These are phyloP conservation scores for Gnatocerus cornutus DNA, from an alignment of 2,888 invertebrate species.

Conservation along the genomic window DNA sequence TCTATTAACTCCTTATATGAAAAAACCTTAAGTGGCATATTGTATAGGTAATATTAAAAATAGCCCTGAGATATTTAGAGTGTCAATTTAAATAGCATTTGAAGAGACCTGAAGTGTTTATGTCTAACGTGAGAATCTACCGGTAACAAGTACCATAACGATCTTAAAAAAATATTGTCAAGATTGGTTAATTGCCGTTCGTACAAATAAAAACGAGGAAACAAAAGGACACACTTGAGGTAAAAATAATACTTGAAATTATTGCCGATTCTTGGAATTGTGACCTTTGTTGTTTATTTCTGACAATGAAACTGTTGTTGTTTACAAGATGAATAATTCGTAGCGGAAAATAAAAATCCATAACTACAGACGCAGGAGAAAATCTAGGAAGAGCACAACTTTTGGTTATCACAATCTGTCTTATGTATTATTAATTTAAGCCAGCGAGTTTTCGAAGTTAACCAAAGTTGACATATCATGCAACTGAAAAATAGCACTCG, in stretches of 20 bases:
- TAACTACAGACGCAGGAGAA: neutral
- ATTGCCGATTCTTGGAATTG: too few relatives aligned
- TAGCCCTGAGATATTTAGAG: conserved; percentile 30
- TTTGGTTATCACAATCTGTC: conserved; percentile 4
- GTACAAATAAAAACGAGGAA: neutral
- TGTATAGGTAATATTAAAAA: conserved; percentile 37
- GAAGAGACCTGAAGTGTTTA: conserved; percentile 39
- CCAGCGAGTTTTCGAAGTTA: conserved; percentile 3
- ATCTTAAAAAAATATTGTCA: neutral
- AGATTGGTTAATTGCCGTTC: too few relatives aligned
- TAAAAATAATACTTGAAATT: neutral
- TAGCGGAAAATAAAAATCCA: neutral
- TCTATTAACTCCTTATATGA: conserved; percentile 1
- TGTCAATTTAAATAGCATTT: conserved; percentile 25
- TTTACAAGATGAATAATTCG: conserved; percentile 23
- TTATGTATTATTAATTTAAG: conserved; percentile 31
- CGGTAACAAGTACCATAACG: conserved; percentile 1
- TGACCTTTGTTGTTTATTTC: conserved; percentile 32
- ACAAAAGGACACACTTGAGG: conserved; percentile 6
- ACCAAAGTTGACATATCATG: conserved; percentile 22
- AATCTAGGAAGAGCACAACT: neutral
- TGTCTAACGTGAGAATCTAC: conserved; percentile 30
- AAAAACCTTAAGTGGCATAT: conserved; percentile 21
- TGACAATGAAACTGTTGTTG: conserved; percentile 31
- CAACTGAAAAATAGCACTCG: conserved; percentile 21